phyloP scores from a whole-genome alignment of 1,140 invertebrate species.

The Drosophila equinoxialis region DNA sequence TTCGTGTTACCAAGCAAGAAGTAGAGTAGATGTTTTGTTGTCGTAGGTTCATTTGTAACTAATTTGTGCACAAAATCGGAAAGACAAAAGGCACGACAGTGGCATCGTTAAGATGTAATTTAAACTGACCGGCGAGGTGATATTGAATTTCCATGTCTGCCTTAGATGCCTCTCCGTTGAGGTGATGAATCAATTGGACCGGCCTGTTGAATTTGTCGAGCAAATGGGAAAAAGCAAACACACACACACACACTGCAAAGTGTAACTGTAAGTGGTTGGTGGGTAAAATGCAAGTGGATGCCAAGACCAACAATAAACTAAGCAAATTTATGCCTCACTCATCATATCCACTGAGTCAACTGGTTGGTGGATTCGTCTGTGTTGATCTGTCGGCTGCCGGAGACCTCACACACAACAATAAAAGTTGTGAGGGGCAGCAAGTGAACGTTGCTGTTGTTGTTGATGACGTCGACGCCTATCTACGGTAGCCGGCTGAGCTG shows the following conservation, averaged over 20 bases:
- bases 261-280: constrained; percentile 63
- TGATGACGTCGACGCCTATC: constrained; percentile 52
- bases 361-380: constrained; percentile 22
- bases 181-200: constrained; percentile 47
- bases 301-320: constrained; percentile 68
- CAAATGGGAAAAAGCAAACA: constrained; percentile 64
- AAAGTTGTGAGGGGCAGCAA: constrained; percentile 46
- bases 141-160: constrained; percentile 55
- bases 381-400: constrained; percentile 13
- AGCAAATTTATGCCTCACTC: constrained; percentile 69
- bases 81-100: constrained; percentile 53
- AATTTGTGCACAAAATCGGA: constrained; percentile 74
- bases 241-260: constrained; percentile 33
- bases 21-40: constrained; percentile 61
- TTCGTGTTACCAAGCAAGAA: constrained; percentile 56
- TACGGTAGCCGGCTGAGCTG: constrained; percentile 9
- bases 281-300: constrained; percentile 40
- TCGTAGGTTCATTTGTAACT: constrained; percentile 77
- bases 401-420: constrained; percentile 67
- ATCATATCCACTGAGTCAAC: constrained; percentile 45
- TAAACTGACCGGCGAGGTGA: constrained; percentile 42
- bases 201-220: constrained; percentile 65
- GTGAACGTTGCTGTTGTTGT: constrained; percentile 29
- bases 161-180: constrained; percentile 19
- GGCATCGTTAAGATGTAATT: constrained; percentile 48